Evolutionary conservation across 2,797 vertebrate species (phyloP).

Genomic region (Cephalopachus bancanus): DNA sequence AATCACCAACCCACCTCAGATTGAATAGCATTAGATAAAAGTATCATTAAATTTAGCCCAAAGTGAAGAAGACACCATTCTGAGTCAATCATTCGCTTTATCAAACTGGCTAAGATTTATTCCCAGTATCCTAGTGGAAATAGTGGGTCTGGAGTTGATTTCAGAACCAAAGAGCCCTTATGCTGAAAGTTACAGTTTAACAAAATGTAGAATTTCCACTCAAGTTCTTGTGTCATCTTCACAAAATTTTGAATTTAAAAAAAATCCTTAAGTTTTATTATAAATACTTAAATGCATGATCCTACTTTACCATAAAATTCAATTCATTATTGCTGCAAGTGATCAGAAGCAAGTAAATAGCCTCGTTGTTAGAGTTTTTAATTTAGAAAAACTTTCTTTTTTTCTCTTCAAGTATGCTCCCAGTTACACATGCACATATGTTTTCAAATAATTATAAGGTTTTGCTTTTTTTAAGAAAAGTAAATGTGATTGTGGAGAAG

Average conservation of each 20-base stretch:
- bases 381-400: not conserved
- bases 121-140: not conserved
- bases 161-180: not conserved
- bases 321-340: not conserved
- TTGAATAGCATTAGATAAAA: conserved; percentile 4
- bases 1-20: not conserved
- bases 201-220: not conserved
- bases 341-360: not conserved
- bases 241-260: conserved; percentile 44
- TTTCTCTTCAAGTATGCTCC: not conserved
- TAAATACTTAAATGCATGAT: not conserved
- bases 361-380: not conserved
- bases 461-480: not conserved
- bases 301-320: not conserved
- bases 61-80: not conserved
- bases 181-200: not conserved
- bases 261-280: conserved; percentile 23
- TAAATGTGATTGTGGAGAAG: not conserved
- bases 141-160: not conserved
- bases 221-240: not conserved
- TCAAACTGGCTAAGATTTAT: not conserved
- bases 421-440: not conserved
- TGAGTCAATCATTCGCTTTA: not conserved
- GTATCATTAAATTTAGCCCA: not conserved
- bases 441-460: not conserved